Conservation (phyloP, 2,888 invertebrate genomes). For the Margaritifera margaritifera region DNA sequence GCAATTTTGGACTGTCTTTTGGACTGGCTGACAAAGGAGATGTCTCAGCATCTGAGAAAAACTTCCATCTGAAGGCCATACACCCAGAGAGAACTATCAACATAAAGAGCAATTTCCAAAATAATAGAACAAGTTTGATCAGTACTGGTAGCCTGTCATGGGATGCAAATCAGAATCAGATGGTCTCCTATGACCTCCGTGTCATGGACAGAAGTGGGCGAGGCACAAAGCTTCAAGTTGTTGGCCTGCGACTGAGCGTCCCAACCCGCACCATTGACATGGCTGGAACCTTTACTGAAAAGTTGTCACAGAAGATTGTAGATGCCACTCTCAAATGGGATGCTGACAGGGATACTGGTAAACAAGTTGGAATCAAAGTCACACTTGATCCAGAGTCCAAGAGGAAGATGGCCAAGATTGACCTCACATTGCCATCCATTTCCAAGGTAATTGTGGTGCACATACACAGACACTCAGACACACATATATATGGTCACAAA, state of each 20-base stretch:
- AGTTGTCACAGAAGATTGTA: slow-evolving; percentile 14
- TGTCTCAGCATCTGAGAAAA: slow-evolving; percentile 36
- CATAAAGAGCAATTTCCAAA: slow-evolving; percentile 37
- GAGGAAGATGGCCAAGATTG: slow-evolving; percentile 43
- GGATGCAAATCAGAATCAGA: slow-evolving; percentile 48
- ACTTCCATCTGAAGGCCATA: slow-evolving; percentile 37
- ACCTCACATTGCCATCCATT: slow-evolving; percentile 47
- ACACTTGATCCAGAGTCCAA: slow-evolving; percentile 33
- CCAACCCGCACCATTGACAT: slow-evolving; percentile 55
- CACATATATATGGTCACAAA: too few species aligned
- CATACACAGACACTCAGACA: too few species aligned
- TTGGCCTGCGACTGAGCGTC: slow-evolving; percentile 23
- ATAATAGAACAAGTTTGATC: slow-evolving; percentile 25
- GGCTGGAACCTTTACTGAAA: slow-evolving; percentile 38
- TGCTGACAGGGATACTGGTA: slow-evolving; percentile 53
- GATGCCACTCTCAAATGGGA: slow-evolving; percentile 55
- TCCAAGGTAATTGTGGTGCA: slow-evolving; percentile 30
- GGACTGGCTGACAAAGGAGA: slow-evolving; percentile 38
- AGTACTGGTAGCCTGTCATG: slow-evolving; percentile 44
- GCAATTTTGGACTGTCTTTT: slow-evolving; percentile 45
- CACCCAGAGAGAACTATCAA: slow-evolving; percentile 48
- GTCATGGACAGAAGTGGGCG: slow-evolving; percentile 11
- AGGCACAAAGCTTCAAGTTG: slow-evolving; percentile 6
- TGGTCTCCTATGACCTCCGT: slow-evolving; percentile 41
- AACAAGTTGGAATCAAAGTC: slow-evolving; percentile 47